Evolutionary conservation across 1,140 invertebrate genomes (phyloP).

Genomic region (Drosophila sucinea): DNA sequence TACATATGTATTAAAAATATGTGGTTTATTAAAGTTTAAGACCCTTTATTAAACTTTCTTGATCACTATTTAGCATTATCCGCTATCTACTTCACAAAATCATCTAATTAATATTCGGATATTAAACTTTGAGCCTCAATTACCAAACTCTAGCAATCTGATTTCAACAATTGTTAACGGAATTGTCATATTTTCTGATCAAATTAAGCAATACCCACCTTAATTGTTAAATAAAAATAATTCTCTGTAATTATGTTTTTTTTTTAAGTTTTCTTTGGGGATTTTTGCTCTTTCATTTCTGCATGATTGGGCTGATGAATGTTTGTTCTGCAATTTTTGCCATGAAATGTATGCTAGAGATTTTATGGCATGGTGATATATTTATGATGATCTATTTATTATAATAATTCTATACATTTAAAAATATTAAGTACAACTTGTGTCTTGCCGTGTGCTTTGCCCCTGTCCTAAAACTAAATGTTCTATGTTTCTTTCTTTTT

Average conservation of each 20-base stretch:
- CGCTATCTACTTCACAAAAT: too few relatives aligned
- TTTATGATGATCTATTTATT: constrained; percentile 18
- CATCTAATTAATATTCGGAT: too few relatives aligned
- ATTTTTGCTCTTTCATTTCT: neutral
- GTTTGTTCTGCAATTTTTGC: constrained; percentile 19
- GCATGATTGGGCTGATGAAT: constrained; percentile 48
- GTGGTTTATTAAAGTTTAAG: too few relatives aligned
- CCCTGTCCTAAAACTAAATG: constrained; percentile 27
- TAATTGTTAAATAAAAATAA: neutral
- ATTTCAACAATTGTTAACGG: too few relatives aligned
- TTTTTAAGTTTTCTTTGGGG: constrained; percentile 7
- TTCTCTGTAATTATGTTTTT: neutral
- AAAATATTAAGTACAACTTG: constrained; percentile 27
- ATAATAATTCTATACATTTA: constrained; percentile 3
- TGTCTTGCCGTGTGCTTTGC: constrained; percentile 59
- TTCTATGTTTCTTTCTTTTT: constrained; percentile 29
- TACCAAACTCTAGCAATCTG: too few relatives aligned
- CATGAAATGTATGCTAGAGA: constrained; percentile 12
- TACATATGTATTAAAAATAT: too few relatives aligned
- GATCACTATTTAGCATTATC: too few relatives aligned
- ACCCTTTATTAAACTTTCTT: too few relatives aligned
- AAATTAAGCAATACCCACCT: neutral
- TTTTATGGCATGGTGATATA: constrained; percentile 46
- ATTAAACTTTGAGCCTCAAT: too few relatives aligned
- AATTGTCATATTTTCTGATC: too few relatives aligned